Evolutionary conservation across 2,888 invertebrate genomes (phyloP).

Genomic region (Cephus sareptanus): DNA sequence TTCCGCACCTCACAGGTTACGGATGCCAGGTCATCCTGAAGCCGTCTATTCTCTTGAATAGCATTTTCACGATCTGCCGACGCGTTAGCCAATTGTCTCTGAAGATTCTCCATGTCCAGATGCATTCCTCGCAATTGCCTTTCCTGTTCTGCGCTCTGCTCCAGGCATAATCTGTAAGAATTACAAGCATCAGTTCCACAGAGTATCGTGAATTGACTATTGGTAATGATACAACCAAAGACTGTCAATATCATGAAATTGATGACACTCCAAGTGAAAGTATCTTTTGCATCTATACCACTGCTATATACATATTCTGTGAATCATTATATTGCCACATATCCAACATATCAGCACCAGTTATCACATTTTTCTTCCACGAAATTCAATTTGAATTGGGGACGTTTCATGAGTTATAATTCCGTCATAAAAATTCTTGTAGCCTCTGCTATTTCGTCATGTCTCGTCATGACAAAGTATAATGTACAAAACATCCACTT

Average conservation of each 20-base stretch:
- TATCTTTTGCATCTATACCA: not conserved
- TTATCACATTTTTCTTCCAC: not conserved
- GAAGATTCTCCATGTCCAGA: constrained; percentile 70
- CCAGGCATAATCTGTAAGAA: constrained; percentile 48
- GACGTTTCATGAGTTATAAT: not conserved
- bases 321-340: not conserved
- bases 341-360: not conserved
- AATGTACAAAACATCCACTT: not conserved
- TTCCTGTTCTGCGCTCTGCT: constrained; percentile 56
- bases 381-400: not conserved
- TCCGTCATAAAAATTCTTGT: not conserved
- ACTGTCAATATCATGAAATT: not conserved
- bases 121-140: constrained; percentile 54
- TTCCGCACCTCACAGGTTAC: constrained; percentile 73
- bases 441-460: not conserved
- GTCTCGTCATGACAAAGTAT: not conserved
- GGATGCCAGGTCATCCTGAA: constrained; percentile 79
- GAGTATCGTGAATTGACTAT: not conserved
- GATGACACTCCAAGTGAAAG: not conserved
- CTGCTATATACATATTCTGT: not conserved
- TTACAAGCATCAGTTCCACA: not conserved
- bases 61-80: constrained; percentile 72
- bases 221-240: not conserved
- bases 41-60: constrained; percentile 75
- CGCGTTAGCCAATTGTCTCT: constrained; percentile 71